Base-by-base conservation (phyloP, 2,797 vertebrate genomes). In the Microcaecilia unicolor region DNA sequence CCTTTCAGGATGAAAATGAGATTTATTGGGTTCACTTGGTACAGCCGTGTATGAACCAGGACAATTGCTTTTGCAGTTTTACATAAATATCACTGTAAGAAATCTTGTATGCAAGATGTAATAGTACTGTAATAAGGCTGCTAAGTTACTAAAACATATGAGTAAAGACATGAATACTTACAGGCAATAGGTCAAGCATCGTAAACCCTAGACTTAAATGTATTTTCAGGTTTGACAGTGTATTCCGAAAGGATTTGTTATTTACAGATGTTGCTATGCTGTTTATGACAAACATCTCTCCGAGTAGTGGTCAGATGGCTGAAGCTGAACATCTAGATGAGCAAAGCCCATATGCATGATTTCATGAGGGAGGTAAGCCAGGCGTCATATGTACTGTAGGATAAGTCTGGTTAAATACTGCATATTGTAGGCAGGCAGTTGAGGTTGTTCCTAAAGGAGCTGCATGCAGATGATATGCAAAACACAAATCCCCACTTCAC, bases 291-390 rank as follows among this genome's bases (percentile, higher is more conserved):
- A 45, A 58, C 69, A 56, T 55, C 54, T 68, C 58, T 72, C 67
- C 59, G 34, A 26, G 48, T 28, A 24, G 9, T 33, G 25, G 43
- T 62, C 44, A 58, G 62, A 67, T 70, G 69, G 64, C 57, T 70
- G 55, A 51, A 69, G 80, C 53, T 51, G 61, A 55, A 49, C 58
- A 54, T 61, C 29, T 14, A 32, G 49, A 64, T 34, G 29, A 49
- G 52, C 58, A 70, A 26, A 5, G 10, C 39, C 64, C 48, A 27
- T 59, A 53, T 61, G 53, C 55, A 64, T 55, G 72, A 75, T 67
- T 77, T 73, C 70, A 77, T 61, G 61, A 64, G 72, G 65, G 72
- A 70, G 72, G 58, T 52, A 78, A 78, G 55, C 76, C 65, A 70
- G 78, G 67, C 74, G 60, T 81, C 74, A 67, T 65, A 52, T 39